Percentiles rank a stretch among this genome's conserved stretches.
Evolutionary conservation across 2,888 invertebrate species (phyloP).

Genomic region (Drosophila putrida): DNA sequence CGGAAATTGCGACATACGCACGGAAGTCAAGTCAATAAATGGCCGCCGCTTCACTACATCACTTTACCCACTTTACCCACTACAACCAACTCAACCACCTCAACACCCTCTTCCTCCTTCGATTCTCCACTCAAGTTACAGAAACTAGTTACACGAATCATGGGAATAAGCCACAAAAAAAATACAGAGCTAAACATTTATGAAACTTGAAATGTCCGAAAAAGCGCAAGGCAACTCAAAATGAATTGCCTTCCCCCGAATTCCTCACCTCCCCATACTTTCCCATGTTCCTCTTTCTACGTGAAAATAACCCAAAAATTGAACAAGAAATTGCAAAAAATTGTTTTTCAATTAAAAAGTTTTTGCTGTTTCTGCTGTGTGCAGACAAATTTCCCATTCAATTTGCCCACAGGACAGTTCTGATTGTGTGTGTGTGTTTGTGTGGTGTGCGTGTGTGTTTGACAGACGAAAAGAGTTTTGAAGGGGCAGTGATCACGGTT

Average conservation of each 20-base stretch:
- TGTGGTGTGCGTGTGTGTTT: slow-evolving; percentile 9
- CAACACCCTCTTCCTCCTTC: neutral
- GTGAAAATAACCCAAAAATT: slow-evolving; percentile 46
- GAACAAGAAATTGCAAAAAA: slow-evolving; percentile 58
- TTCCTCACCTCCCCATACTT: neutral
- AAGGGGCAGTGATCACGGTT: slow-evolving; percentile 9
- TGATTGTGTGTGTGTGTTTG: slow-evolving; percentile 8
- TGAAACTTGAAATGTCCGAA: slow-evolving; percentile 66
- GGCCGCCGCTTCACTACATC: slow-evolving; percentile 40
- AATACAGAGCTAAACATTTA: slow-evolving; percentile 55
- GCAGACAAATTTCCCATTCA: slow-evolving; percentile 77
- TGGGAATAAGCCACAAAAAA: neutral
- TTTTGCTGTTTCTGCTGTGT: slow-evolving; percentile 65
- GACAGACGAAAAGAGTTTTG: slow-evolving; percentile 28
- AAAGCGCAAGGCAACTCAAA: slow-evolving; percentile 21
- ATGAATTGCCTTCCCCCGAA: neutral
- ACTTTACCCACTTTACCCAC: slow-evolving; percentile 1
- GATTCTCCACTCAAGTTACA: slow-evolving; percentile 16
- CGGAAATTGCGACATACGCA: slow-evolving; percentile 83
- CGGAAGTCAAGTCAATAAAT: slow-evolving; percentile 82
- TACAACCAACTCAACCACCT: neutral
- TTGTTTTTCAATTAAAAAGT: slow-evolving; percentile 79
- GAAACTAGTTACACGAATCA: slow-evolving; percentile 65
- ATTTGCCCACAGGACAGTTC: slow-evolving; percentile 67
- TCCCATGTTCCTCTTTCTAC: neutral